A percentile compares a stretch with the other conserved stretches of the same genome.
These are phyloP conservation scores for Synanthedon myopaeformis DNA, from an alignment of 2,888 invertebrate species.

Conservation along the genomic window DNA sequence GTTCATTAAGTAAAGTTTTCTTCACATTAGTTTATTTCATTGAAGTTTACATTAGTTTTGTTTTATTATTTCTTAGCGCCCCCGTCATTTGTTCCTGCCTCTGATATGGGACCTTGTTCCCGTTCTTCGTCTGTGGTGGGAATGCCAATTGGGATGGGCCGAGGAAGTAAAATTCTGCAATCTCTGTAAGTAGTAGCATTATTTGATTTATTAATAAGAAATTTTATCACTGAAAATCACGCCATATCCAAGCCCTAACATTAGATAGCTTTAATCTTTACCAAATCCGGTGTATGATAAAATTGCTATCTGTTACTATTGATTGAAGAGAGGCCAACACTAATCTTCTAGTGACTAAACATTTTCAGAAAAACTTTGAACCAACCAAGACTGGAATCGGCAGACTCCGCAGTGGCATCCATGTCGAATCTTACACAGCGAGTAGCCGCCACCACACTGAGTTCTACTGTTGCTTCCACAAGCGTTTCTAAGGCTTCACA, in stretches of 20 bases:
- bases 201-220: background rate
- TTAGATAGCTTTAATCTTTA: no score
- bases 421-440: background rate
- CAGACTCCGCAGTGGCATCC: background rate
- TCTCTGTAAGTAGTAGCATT: conserved; percentile 35
- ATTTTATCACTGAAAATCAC: no score
- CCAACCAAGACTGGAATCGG: background rate
- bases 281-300: no score
- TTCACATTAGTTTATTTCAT: no score
- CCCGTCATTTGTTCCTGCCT: conserved; percentile 29
- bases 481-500: background rate
- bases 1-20: no score
- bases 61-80: conserved; percentile 13
- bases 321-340: no score
- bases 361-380: background rate
- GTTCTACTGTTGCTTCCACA: background rate
- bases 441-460: background rate
- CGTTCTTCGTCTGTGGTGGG: conserved; percentile 3
- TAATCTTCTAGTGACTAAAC: no score
- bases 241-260: no score
- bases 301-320: no score
- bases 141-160: conserved; percentile 26
- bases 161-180: conserved; percentile 45
- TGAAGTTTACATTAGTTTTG: background rate
- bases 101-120: conserved; percentile 34